phyloP scores from a whole-genome alignment of 2,113 vertebrate species.

The Entomyzon cyanotis region DNA sequence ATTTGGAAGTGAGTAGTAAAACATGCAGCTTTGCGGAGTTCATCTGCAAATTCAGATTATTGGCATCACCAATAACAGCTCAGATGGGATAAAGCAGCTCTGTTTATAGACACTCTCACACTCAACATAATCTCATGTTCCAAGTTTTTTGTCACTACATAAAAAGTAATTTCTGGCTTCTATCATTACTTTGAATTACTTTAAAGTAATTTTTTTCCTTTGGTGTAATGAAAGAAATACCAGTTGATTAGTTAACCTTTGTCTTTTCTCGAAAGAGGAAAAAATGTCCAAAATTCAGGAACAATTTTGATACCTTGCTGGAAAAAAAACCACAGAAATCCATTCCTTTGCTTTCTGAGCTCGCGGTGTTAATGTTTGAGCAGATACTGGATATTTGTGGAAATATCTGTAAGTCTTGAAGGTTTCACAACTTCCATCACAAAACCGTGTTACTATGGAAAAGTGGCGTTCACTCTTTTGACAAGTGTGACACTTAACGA shows the following conservation, averaged over 20 bases:
- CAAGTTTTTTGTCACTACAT: conserved; percentile 33
- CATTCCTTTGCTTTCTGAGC: neutral
- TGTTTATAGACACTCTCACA: conserved; percentile 67
- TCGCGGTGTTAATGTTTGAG: neutral
- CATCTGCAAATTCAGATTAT: conserved; percentile 3
- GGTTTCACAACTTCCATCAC: conserved; percentile 54
- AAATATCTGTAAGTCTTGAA: conserved; percentile 29
- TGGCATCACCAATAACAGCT: conserved; percentile 26
- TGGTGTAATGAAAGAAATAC: neutral
- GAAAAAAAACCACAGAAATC: neutral
- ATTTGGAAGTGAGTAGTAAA: conserved; percentile 8
- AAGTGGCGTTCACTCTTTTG: conserved; percentile 30
- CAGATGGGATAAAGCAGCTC: conserved; percentile 45
- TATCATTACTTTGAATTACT: neutral
- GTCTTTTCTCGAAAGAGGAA: neutral
- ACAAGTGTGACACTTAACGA: conserved; percentile 47
- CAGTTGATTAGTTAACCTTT: neutral
- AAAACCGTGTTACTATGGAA: conserved; percentile 37
- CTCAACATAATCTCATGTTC: conserved; percentile 54
- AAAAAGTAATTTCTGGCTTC: conserved; percentile 10
- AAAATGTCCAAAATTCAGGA: neutral
- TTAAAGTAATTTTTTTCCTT: neutral
- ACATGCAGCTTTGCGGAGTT: neutral
- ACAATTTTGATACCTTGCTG: neutral
- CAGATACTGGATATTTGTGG: conserved; percentile 26